Percentiles rank a stretch among this genome's conserved stretches.
phyloP scores from a whole-genome alignment of 2,888 invertebrate genomes.

The Pasiphila rectangulata region DNA sequence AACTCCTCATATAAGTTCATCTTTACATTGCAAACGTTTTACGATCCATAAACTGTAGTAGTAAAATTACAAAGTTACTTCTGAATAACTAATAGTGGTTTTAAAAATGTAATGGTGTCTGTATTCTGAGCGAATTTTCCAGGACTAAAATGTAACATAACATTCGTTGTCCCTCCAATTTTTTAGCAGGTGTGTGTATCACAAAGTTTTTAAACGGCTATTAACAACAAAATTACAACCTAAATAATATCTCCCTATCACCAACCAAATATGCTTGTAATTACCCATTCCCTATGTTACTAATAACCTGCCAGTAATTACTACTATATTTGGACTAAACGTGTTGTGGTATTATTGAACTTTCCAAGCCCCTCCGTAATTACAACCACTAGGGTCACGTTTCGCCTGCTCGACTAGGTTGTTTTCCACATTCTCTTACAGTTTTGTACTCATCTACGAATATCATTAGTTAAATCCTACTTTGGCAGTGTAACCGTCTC shows the following conservation, averaged over 20 bases:
- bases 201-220: slow-evolving; percentile 41
- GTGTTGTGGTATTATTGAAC: slow-evolving; percentile 32
- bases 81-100: slow-evolving; percentile 54
- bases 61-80: slow-evolving; percentile 57
- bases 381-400: slow-evolving; percentile 11
- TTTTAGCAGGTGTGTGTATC: slow-evolving; percentile 43
- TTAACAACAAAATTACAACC: slow-evolving; percentile 30
- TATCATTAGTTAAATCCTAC: slow-evolving; percentile 68
- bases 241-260: slow-evolving; percentile 28
- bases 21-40: slow-evolving; percentile 46
- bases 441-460: slow-evolving; percentile 40
- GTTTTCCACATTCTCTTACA: not conserved
- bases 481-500: slow-evolving; percentile 64
- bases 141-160: slow-evolving; percentile 1
- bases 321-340: slow-evolving; percentile 53
- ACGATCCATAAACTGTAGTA: slow-evolving; percentile 44
- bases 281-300: slow-evolving; percentile 63
- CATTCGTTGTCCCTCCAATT: too few species aligned
- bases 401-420: not conserved
- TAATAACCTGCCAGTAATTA: slow-evolving; percentile 55
- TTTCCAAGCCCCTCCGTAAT: slow-evolving; percentile 18
- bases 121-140: too few species aligned
- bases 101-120: slow-evolving; percentile 64
- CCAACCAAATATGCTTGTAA: slow-evolving; percentile 66
- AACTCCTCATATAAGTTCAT: slow-evolving; percentile 10